phyloP scores from a whole-genome alignment of 2,113 vertebrate species.

The Natator depressus region DNA sequence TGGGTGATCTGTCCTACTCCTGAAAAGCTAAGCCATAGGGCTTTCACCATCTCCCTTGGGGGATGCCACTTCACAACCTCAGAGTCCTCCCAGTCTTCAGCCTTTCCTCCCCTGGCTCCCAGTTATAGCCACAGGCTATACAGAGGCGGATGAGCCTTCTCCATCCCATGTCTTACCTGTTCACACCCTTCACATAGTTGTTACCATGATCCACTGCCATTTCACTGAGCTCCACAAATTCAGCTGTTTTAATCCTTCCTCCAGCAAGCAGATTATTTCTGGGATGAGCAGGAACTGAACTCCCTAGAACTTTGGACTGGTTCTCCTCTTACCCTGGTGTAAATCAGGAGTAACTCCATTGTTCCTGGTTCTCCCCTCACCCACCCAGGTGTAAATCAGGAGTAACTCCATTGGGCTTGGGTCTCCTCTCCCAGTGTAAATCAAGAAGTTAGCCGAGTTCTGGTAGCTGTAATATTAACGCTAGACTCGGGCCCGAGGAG shows the following conservation, averaged over 20 bases:
- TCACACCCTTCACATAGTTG: background rate
- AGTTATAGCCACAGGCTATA: background rate
- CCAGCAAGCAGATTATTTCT: background rate
- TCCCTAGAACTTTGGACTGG: background rate
- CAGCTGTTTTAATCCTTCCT: background rate
- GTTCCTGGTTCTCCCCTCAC: background rate
- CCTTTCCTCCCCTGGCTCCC: background rate
- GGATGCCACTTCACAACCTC: background rate
- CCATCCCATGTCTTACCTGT: background rate
- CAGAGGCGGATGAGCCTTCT: background rate
- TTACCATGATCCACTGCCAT: background rate
- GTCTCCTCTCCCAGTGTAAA: background rate
- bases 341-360: background rate
- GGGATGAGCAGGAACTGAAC: background rate
- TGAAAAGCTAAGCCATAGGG: background rate
- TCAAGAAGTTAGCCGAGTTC: background rate
- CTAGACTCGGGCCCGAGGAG: background rate
- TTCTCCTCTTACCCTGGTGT: background rate
- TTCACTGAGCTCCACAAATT: background rate
- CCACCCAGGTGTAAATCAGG: background rate
- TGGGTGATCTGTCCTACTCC: background rate
- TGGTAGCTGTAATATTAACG: background rate
- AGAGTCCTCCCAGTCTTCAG: background rate
- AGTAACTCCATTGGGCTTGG: background rate
- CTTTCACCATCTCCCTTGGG: background rate